phyloP scores from a whole-genome alignment of 2,888 invertebrate genomes.

The Rhingia campestris region DNA sequence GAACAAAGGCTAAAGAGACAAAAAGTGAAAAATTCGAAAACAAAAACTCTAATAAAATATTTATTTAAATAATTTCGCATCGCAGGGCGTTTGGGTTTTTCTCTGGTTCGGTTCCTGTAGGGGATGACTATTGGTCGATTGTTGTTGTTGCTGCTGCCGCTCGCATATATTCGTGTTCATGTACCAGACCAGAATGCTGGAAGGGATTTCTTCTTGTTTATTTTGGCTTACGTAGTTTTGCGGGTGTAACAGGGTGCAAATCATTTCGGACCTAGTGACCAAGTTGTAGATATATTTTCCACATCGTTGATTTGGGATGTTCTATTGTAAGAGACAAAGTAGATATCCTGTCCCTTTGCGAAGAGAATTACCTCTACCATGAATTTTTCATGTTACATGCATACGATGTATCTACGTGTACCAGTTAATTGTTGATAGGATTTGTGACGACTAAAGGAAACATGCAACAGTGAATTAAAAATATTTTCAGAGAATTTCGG shows the following conservation, averaged over 20 bases:
- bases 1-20: background rate
- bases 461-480: slow-evolving; percentile 47
- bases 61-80: slow-evolving; percentile 71
- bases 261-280: slow-evolving; percentile 61
- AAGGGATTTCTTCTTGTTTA: background rate
- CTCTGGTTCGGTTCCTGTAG: slow-evolving; percentile 1
- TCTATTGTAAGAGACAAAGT: slow-evolving; percentile 32
- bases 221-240: background rate
- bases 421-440: too few relatives aligned
- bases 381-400: slow-evolving; percentile 34
- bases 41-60: slow-evolving; percentile 71
- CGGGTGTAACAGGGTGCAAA: slow-evolving; percentile 57
- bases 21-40: slow-evolving; percentile 46
- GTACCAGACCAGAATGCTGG: slow-evolving; percentile 9
- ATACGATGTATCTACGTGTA: background rate
- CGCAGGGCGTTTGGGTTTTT: slow-evolving; percentile 34
- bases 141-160: background rate
- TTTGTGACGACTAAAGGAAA: too few relatives aligned
- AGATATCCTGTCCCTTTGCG: slow-evolving; percentile 31
- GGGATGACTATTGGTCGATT: too few relatives aligned
- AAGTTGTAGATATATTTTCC: slow-evolving; percentile 58
- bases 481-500: background rate
- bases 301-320: slow-evolving; percentile 52
- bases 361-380: slow-evolving; percentile 45
- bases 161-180: slow-evolving; percentile 5